These are phyloP conservation scores for Zaprionus obscuricornis DNA, from an alignment of 2,888 invertebrate species.

Conservation along the genomic window DNA sequence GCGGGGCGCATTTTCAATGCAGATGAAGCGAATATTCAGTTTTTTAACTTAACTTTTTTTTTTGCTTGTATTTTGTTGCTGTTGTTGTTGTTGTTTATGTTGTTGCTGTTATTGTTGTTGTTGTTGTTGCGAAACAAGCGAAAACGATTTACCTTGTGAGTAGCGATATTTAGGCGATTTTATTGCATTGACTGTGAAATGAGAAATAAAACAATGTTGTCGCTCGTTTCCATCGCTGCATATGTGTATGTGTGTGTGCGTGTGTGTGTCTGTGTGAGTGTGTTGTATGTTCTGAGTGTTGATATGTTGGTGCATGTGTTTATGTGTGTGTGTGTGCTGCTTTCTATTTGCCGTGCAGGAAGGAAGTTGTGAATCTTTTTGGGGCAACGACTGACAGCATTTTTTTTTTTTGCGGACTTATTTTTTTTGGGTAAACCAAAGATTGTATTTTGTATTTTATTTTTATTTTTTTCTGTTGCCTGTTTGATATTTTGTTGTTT, in stretches of 20 bases:
- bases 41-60: background rate
- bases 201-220: conserved; percentile 73
- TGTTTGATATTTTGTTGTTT: conserved; percentile 7
- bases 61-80: background rate
- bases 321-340: conserved; percentile 24
- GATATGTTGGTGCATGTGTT: too few relatives aligned
- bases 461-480: background rate
- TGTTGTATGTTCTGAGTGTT: too few relatives aligned
- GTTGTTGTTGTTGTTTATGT: background rate
- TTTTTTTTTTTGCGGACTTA: too few relatives aligned
- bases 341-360: conserved; percentile 58
- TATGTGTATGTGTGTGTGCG: conserved; percentile 2
- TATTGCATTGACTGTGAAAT: conserved; percentile 72
- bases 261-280: conserved; percentile 7
- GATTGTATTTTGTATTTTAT: conserved; percentile 31
- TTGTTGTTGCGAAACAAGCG: conserved; percentile 39
- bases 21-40: conserved; percentile 58
- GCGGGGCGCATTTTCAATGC: conserved; percentile 71
- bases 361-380: conserved; percentile 72
- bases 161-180: conserved; percentile 58
- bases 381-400: conserved; percentile 57
- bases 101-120: background rate
- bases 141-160: conserved; percentile 64
- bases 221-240: conserved; percentile 49
- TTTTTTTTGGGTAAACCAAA: conserved; percentile 48